Conservation (phyloP, 2,113 vertebrate genomes). For the Galeopterus variegatus region DNA sequence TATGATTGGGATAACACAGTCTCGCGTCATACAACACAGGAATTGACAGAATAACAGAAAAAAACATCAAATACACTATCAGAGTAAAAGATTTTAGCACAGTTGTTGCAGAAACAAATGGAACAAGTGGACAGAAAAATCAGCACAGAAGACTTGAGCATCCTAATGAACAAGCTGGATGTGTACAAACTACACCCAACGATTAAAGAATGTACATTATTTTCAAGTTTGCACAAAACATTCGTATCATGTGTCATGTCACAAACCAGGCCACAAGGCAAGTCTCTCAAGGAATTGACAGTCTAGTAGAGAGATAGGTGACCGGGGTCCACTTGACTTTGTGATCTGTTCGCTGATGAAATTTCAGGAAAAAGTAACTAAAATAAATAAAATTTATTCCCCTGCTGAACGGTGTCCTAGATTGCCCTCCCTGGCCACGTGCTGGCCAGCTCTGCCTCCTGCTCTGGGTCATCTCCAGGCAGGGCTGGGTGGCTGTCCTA, state of each 20-base stretch:
- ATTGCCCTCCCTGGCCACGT: background rate
- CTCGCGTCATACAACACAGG: background rate
- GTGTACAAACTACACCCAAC: background rate
- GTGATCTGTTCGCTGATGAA: background rate
- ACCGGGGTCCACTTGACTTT: background rate
- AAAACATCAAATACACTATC: background rate
- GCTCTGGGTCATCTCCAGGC: background rate
- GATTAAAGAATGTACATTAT: background rate
- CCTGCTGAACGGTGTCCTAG: too few species aligned
- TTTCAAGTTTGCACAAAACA: background rate
- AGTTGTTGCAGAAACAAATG: background rate
- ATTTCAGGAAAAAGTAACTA: slow-evolving; percentile 28
- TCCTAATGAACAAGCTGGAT: background rate
- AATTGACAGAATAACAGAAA: background rate
- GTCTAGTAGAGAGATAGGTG: background rate
- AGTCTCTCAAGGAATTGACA: background rate
- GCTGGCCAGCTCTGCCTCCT: background rate
- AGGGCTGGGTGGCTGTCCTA: background rate
- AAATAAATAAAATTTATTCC: background rate
- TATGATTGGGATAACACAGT: background rate
- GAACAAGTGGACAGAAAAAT: background rate
- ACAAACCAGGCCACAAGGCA: background rate
- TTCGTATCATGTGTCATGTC: too few species aligned
- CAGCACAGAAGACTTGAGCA: background rate
- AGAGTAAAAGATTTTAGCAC: too few species aligned